phyloP scores from a whole-genome alignment of 2,888 invertebrate genomes.

The Ptycholaimellus sp. region DNA sequence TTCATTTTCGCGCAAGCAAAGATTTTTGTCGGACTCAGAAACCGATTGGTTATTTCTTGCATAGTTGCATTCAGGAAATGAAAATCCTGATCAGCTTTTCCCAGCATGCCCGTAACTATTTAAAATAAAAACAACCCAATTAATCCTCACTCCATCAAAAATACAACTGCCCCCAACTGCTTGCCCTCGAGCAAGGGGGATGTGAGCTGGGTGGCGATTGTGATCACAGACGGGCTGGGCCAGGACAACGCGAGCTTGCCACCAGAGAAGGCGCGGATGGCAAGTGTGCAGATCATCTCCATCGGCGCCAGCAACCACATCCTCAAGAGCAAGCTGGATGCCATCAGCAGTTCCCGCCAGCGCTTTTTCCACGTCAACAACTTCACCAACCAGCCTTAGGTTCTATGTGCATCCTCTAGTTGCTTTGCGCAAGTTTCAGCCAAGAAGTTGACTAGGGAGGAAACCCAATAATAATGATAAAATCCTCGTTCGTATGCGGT shows the following conservation, averaged over 20 bases:
- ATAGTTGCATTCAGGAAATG: no score
- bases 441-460: no score
- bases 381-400: slow-evolving; percentile 21
- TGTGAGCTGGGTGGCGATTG: slow-evolving; percentile 25
- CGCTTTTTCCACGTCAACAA: slow-evolving; percentile 25
- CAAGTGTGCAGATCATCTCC: slow-evolving; percentile 21
- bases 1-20: no score
- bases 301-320: slow-evolving; percentile 27
- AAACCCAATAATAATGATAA: no score
- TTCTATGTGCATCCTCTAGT: slow-evolving; percentile 5
- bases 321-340: slow-evolving; percentile 21
- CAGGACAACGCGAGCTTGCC: slow-evolving; percentile 25
- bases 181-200: slow-evolving; percentile 9
- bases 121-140: no score
- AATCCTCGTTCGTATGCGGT: no score
- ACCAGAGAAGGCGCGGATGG: slow-evolving; percentile 19
- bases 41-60: no score
- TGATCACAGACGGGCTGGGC: slow-evolving; percentile 28
- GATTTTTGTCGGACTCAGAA: no score
- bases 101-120: no score
- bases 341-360: slow-evolving; percentile 21
- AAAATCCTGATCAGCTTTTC: no score
- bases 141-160: no score
- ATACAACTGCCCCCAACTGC: background rate
- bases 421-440: no score